phyloP scores from a whole-genome alignment of 2,888 invertebrate genomes.

The Sminthurides aquaticus region DNA sequence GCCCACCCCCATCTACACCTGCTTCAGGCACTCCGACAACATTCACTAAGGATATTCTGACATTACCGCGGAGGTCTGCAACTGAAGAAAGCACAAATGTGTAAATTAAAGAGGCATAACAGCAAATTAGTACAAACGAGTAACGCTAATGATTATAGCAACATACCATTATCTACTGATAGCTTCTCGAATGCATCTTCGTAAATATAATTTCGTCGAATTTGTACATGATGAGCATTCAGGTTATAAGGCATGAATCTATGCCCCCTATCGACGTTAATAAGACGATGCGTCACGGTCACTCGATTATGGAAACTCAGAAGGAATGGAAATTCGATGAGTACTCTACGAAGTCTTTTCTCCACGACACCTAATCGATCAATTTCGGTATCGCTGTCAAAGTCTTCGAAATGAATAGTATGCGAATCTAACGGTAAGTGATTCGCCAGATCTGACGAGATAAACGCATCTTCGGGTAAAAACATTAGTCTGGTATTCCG shows the following conservation, averaged over 20 bases:
- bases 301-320: constrained; percentile 86
- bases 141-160: too few relatives aligned
- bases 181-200: constrained; percentile 96
- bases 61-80: constrained; percentile 73
- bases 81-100: constrained; percentile 54
- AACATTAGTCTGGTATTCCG: constrained; percentile 76
- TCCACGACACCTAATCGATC: constrained; percentile 56
- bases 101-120: too few relatives aligned
- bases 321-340: constrained; percentile 89
- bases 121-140: too few relatives aligned
- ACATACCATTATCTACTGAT: constrained; percentile 74
- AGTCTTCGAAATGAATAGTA: constrained; percentile 51
- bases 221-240: constrained; percentile 66
- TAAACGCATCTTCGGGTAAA: constrained; percentile 66
- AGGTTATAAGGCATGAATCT: constrained; percentile 49
- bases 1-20: constrained; percentile 94
- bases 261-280: constrained; percentile 58
- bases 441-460: constrained; percentile 49
- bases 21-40: constrained; percentile 86
- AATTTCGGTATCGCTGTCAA: constrained; percentile 6
- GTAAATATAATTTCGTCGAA: constrained; percentile 86
- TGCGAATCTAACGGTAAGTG: constrained; percentile 35
- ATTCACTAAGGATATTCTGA: constrained; percentile 84
- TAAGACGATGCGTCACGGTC: constrained; percentile 69
- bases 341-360: constrained; percentile 73